A percentile compares a stretch with the other conserved stretches of the same genome.
These are phyloP conservation scores for Halichoerus grypus DNA, from an alignment of 2,113 vertebrate genomes.

Conservation along the genomic window DNA sequence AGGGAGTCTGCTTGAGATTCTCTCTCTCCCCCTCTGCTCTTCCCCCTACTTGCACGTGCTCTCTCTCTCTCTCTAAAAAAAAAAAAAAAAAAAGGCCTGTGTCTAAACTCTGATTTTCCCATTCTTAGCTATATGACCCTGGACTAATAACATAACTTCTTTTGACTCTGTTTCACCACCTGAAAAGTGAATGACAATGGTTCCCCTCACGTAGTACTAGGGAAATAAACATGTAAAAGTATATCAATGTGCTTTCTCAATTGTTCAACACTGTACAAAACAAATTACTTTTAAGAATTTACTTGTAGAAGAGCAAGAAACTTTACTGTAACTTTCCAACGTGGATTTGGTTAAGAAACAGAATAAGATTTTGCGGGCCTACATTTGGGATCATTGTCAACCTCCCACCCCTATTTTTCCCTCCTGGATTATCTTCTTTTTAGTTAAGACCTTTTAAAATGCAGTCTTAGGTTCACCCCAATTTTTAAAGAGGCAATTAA, in stretches of 20 bases:
- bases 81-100: background rate
- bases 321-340: slow-evolving; percentile 25
- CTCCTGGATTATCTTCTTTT: background rate
- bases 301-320: slow-evolving; percentile 34
- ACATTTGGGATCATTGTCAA: background rate
- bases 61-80: background rate
- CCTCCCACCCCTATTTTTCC: background rate
- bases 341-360: background rate
- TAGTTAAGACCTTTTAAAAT: background rate
- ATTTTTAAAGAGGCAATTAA: background rate
- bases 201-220: background rate
- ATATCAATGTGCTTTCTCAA: slow-evolving; percentile 10
- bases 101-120: background rate
- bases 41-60: background rate
- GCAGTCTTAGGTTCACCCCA: background rate
- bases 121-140: background rate
- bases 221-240: slow-evolving; percentile 43
- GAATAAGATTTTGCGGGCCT: background rate
- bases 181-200: slow-evolving; percentile 36
- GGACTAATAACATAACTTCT: background rate
- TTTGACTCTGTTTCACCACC: slow-evolving; percentile 11
- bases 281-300: slow-evolving; percentile 47
- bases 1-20: background rate
- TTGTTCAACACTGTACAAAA: background rate
- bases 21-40: background rate